Conservation (phyloP, 2,797 vertebrate genomes). For the Arctocebus calabarensis region DNA sequence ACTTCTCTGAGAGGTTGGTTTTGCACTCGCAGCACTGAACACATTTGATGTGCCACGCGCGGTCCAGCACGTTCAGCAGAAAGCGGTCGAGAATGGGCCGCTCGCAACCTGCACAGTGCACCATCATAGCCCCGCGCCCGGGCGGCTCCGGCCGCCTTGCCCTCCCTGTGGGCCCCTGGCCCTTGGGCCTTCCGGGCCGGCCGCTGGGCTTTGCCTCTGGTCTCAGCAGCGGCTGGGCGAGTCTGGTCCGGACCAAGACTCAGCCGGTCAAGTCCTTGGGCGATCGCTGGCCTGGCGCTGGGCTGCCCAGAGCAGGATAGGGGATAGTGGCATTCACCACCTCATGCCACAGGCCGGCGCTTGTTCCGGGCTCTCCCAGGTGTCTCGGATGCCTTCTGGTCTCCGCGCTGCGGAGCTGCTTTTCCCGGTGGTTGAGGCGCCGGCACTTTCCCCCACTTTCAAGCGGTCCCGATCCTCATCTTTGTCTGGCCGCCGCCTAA, state of each 20-base stretch:
- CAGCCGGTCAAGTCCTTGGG: slow-evolving; percentile 62
- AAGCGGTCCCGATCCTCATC: slow-evolving; percentile 93
- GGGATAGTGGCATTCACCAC: slow-evolving; percentile 61
- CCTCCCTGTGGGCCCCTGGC: slow-evolving; percentile 70
- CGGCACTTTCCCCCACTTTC: slow-evolving; percentile 90
- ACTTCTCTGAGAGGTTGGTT: slow-evolving; percentile 95
- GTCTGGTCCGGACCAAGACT: slow-evolving; percentile 72
- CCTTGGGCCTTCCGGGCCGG: slow-evolving; percentile 67
- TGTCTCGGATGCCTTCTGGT: slow-evolving; percentile 61
- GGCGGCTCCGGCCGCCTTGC: slow-evolving; percentile 77
- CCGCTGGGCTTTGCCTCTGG: slow-evolving; percentile 40
- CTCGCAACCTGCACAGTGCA: slow-evolving; percentile 94
- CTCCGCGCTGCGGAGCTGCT: slow-evolving; percentile 74
- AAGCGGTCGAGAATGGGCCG: slow-evolving; percentile 96
- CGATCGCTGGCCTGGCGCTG: slow-evolving; percentile 50
- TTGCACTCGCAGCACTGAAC: slow-evolving; percentile 98
- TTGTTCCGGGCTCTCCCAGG: slow-evolving; percentile 24
- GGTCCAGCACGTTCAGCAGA: slow-evolving; percentile 96
- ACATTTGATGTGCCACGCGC: slow-evolving; percentile 97
- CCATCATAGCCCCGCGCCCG: slow-evolving; percentile 88
- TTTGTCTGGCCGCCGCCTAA: slow-evolving; percentile 93
- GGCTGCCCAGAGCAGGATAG: slow-evolving; percentile 20
- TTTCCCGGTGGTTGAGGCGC: slow-evolving; percentile 75
- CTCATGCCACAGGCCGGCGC: slow-evolving; percentile 58
- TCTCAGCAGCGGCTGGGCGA: slow-evolving; percentile 61